A percentile compares a stretch with the other conserved stretches of the same genome.
Conservation (phyloP, 2,797 vertebrate genomes). For the Cheracebus regulus region DNA sequence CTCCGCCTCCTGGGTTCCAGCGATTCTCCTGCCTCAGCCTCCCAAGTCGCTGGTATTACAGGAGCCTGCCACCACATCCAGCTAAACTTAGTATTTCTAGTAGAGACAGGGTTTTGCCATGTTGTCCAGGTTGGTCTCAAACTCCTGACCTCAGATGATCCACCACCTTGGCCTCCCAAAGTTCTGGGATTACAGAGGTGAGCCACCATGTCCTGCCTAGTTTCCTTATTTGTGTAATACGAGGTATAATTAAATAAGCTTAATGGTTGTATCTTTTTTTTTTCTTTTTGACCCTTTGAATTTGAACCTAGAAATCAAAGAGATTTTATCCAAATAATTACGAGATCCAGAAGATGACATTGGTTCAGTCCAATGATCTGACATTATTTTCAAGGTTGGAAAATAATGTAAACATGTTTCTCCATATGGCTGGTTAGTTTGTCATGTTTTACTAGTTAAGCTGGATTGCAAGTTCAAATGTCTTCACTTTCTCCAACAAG, state of each 20-base stretch:
- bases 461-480: neutral
- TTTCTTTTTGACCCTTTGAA: conserved; percentile 8
- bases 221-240: neutral
- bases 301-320: neutral
- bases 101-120: too few species aligned
- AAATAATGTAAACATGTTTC: neutral
- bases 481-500: neutral
- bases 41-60: too few species aligned
- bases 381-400: neutral
- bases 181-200: too few species aligned
- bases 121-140: too few species aligned
- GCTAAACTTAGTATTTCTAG: too few species aligned
- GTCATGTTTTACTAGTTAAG: neutral
- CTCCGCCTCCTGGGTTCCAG: too few species aligned
- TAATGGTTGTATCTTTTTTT: neutral
- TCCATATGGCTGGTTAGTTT: neutral
- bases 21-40: too few species aligned
- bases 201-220: too few species aligned
- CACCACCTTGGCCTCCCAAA: too few species aligned
- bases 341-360: neutral
- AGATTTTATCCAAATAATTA: conserved; percentile 10
- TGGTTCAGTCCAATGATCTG: neutral
- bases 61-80: too few species aligned
- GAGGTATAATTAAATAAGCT: neutral
- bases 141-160: too few species aligned